Evolutionary conservation across 2,113 vertebrate species (phyloP).

Genomic region (Micronycteris hirsuta): DNA sequence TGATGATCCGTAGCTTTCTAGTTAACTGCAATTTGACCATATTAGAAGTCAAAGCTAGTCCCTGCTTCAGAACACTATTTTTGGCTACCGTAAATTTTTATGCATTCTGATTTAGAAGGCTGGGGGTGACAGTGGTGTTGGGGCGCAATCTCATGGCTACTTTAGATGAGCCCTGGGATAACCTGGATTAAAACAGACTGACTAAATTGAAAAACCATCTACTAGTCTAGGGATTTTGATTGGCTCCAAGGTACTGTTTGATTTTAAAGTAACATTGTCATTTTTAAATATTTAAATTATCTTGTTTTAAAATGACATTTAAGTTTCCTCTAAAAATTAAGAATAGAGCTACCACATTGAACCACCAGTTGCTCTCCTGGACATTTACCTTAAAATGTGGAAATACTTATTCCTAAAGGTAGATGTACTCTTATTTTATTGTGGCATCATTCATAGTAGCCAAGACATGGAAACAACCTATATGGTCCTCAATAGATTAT

Average conservation of each 20-base stretch:
- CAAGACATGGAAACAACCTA: background rate
- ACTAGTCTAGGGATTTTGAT: background rate
- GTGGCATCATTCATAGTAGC: background rate
- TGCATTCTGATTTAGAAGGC: background rate
- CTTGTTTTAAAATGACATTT: constrained; percentile 4
- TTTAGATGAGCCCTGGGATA: background rate
- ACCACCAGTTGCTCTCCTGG: background rate
- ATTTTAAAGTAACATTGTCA: background rate
- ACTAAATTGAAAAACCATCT: constrained; percentile 19
- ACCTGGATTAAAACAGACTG: constrained; percentile 1
- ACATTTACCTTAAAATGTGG: background rate
- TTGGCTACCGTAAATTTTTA: background rate
- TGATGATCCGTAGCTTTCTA: background rate
- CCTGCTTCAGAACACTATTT: background rate
- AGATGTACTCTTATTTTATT: background rate
- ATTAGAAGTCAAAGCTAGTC: background rate
- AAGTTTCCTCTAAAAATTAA: background rate
- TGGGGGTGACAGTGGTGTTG: background rate
- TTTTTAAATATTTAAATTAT: constrained; percentile 12
- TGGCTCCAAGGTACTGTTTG: background rate
- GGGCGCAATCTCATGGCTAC: background rate
- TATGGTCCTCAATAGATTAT: background rate
- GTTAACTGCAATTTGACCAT: background rate
- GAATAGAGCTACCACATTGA: background rate
- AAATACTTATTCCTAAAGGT: background rate